Evolutionary conservation across 2,113 vertebrate species (phyloP), one percentile per base, ranked within the genome.

Genomic region (Dicaeum eximium): DNA sequence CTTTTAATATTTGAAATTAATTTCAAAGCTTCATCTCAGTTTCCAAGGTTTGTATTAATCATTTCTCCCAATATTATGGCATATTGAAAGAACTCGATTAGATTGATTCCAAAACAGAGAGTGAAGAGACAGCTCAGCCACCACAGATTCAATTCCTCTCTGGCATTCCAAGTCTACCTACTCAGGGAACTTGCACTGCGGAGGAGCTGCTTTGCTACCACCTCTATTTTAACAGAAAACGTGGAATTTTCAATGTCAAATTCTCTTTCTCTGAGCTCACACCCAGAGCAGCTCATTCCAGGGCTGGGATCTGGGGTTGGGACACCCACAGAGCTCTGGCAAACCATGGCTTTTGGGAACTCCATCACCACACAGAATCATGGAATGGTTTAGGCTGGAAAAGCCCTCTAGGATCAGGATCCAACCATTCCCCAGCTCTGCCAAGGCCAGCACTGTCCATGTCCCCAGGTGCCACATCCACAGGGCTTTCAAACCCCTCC

Each of bases 361-460:
- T 45, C n/a, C 17, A 24, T 1, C n/a, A 53, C 0, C 30, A 15
- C 23, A 2, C 19, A 21, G 48, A 9, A 2, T 0, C 40, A 3
- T 1, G 57, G 58, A 7, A 33, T 6, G 50, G 11, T 7, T 30
- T 1, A 5, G 50, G 50, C 23, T 57, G 86, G 67, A 11, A 72
- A 23, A 65, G 9, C 35, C 35, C 57, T 15, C 9, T 0, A 1
- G 10, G 31, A 6, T 13, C 44, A 22, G 13, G 27, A 2, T 2
- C 33, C 50, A 51, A 1, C 9, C 3, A 0, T 19, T 27, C 12
- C 33, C 50, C 58, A 50, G 67, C 48, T 1, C 47, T 54, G 73
- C 50, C 66, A 22, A 12, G 65, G 57, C 65, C 58, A 19, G 16
- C 75, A 15, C 24, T 11, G 30, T 13, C 45, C 13, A 0, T 15